These are phyloP conservation scores for Amazona finschi DNA, from an alignment of 2,797 vertebrate species.

Conservation along the genomic window DNA sequence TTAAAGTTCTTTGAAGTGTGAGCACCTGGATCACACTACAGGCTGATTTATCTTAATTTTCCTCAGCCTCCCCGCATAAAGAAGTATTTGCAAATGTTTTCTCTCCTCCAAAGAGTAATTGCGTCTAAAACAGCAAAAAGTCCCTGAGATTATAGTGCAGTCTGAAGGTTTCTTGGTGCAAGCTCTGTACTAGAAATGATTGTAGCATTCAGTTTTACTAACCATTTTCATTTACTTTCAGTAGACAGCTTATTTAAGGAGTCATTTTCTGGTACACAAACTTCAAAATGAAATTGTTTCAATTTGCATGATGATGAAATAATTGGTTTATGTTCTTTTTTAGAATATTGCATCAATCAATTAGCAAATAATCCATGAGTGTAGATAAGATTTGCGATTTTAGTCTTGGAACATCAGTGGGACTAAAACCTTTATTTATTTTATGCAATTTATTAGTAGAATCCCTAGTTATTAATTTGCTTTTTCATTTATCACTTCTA, in stretches of 20 bases:
- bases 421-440: background rate
- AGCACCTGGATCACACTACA: background rate
- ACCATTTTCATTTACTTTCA: conserved; percentile 45
- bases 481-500: background rate
- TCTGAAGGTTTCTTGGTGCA: background rate
- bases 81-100: conserved; percentile 9
- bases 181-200: background rate
- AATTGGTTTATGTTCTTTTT: conserved; percentile 45
- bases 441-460: background rate
- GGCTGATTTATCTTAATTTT: background rate
- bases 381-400: conserved; percentile 42
- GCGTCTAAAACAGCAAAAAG: background rate
- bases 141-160: background rate
- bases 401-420: background rate
- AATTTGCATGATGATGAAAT: conserved; percentile 48
- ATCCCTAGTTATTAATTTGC: background rate
- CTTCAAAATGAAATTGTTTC: conserved; percentile 67
- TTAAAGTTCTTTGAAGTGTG: background rate
- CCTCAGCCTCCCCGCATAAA: background rate
- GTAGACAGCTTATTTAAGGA: conserved; percentile 51
- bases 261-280: conserved; percentile 73
- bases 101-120: background rate
- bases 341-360: conserved; percentile 33
- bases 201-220: background rate
- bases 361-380: conserved; percentile 34